Evolutionary conservation across 2,797 vertebrate species (phyloP).

Genomic region (Oceanodroma leucorhoa): DNA sequence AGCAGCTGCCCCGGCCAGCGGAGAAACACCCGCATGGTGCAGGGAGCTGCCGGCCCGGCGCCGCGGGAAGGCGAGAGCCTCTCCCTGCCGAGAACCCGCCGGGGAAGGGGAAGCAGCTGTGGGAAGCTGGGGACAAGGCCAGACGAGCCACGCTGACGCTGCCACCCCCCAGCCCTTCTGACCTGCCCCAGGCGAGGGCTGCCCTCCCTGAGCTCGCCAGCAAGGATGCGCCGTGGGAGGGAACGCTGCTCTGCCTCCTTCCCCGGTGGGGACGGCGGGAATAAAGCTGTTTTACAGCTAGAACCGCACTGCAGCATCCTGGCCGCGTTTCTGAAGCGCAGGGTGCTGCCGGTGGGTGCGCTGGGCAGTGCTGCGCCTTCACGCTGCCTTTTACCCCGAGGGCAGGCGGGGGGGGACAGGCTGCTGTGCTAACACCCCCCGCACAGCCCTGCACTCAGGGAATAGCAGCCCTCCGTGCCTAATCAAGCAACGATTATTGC

Average conservation of each 20-base stretch:
- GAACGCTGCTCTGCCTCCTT: background rate
- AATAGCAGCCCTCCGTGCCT: background rate
- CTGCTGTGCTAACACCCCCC: background rate
- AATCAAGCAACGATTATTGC: rapidly evolving
- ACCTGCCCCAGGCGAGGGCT: background rate
- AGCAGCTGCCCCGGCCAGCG: background rate
- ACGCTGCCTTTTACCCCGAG: no score
- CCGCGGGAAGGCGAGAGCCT: background rate
- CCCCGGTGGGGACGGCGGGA: rapidly evolving
- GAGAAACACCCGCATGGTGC: background rate
- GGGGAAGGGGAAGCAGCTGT: background rate
- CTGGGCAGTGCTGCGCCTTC: rapidly evolving
- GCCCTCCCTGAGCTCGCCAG: background rate
- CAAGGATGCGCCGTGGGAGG: rapidly evolving
- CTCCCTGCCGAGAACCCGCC: background rate
- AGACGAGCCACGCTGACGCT: background rate
- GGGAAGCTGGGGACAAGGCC: background rate
- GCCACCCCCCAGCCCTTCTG: background rate
- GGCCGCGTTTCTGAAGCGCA: rapidly evolving
- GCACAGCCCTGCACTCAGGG: rapidly evolving
- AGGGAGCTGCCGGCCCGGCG: background rate
- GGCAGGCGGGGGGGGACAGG: background rate
- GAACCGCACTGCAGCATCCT: background rate
- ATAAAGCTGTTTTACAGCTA: background rate
- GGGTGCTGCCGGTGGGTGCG: background rate